phyloP scores from a whole-genome alignment of 2,797 vertebrate genomes.

The Staurois parvus region DNA sequence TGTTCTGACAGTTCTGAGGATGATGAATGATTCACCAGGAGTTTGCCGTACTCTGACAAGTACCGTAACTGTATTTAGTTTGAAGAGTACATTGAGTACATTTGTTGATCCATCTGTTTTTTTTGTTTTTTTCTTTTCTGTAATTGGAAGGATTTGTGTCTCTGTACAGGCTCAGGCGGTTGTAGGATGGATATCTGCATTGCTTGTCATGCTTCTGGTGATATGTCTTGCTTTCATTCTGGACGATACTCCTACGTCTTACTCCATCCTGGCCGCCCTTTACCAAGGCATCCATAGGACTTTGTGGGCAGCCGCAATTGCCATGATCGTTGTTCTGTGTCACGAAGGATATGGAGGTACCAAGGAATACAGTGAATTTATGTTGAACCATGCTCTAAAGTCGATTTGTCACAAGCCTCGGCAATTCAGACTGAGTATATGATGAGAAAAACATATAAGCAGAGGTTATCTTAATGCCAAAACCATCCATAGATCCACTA shows the following conservation, averaged over 20 bases:
- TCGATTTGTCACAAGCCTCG: too few species aligned
- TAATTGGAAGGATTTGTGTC: neutral
- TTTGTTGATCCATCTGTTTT: neutral
- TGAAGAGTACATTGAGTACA: neutral
- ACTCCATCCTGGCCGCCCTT: constrained; percentile 72
- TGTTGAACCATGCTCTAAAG: neutral
- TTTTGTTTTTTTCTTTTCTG: neutral
- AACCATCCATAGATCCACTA: too few species aligned
- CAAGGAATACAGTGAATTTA: too few species aligned
- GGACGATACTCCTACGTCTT: constrained; percentile 70
- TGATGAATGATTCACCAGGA: neutral
- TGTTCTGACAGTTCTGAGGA: neutral
- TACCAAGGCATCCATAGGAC: constrained; percentile 86
- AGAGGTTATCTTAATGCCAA: too few species aligned
- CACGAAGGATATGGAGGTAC: constrained; percentile 85
- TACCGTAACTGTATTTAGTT: neutral
- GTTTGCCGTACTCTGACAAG: neutral
- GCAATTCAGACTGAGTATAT: too few species aligned
- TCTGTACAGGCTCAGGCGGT: constrained; percentile 76
- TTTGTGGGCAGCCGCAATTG: constrained; percentile 80
- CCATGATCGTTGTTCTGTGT: constrained; percentile 84
- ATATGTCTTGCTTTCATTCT: constrained; percentile 77
- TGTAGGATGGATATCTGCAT: constrained; percentile 78
- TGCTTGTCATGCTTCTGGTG: constrained; percentile 74
- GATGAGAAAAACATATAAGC: too few species aligned